Percentiles rank a stretch among this genome's conserved stretches.
These are phyloP conservation scores for Hypotaenidia okinawae DNA, from an alignment of 2,797 vertebrate genomes.

Conservation along the genomic window DNA sequence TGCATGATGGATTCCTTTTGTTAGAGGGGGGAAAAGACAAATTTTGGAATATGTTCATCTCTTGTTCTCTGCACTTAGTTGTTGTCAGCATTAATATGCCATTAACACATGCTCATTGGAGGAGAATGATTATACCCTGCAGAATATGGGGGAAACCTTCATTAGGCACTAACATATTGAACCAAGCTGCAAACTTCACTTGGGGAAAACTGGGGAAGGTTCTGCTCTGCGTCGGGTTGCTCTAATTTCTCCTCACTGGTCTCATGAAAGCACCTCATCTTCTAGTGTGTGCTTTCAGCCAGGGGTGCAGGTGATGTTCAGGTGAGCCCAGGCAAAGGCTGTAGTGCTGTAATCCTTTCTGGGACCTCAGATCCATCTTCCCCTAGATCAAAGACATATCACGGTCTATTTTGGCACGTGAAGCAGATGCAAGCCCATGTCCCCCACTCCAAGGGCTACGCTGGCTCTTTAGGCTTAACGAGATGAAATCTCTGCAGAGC, in stretches of 20 bases:
- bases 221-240: neutral
- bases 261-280: neutral
- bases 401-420: neutral
- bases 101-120: conserved; percentile 63
- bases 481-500: conserved; percentile 8
- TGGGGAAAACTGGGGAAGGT: conserved; percentile 36
- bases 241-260: neutral
- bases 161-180: conserved; percentile 61
- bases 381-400: neutral
- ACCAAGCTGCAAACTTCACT: conserved; percentile 28
- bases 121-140: conserved; percentile 64
- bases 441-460: neutral
- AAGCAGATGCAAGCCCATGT: neutral
- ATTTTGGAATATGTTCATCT: conserved; percentile 43
- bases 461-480: neutral
- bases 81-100: conserved; percentile 65
- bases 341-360: neutral
- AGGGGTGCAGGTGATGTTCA: neutral
- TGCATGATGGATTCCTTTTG: neutral
- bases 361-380: conserved; percentile 26
- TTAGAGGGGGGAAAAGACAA: neutral
- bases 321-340: neutral
- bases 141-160: conserved; percentile 54
- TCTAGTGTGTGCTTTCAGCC: neutral
- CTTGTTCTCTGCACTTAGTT: conserved; percentile 28